Evolutionary conservation across 2,797 vertebrate genomes (phyloP).

Genomic region (Sus cebifrons): DNA sequence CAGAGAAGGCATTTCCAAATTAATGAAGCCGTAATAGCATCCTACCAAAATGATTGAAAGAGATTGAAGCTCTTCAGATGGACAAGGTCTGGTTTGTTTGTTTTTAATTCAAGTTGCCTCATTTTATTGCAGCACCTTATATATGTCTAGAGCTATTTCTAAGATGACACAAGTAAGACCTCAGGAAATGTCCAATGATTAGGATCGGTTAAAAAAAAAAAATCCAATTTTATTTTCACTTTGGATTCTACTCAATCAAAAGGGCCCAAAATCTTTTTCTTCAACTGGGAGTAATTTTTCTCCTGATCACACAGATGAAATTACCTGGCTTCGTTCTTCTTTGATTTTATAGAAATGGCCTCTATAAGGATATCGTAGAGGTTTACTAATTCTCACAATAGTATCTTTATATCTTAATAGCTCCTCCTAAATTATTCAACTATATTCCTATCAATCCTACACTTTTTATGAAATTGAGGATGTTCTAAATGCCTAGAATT

Average conservation of each 20-base stretch:
- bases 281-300: background rate
- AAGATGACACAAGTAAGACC: background rate
- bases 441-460: background rate
- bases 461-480: background rate
- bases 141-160: background rate
- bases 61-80: background rate
- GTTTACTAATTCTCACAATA: background rate
- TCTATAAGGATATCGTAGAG: background rate
- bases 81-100: background rate
- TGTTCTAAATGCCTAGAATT: conserved; percentile 17
- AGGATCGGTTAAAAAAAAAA: background rate
- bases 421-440: conserved; percentile 8
- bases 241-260: background rate
- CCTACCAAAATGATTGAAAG: background rate
- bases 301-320: background rate
- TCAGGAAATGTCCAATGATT: background rate
- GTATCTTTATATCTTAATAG: background rate
- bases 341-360: conserved; percentile 7
- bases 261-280: background rate
- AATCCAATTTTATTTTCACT: background rate
- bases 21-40: background rate
- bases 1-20: conserved; percentile 13
- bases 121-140: background rate
- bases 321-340: background rate
- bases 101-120: conserved; percentile 3